Conservation (phyloP, 2,888 invertebrate genomes). For the Aphidoletes aphidimyza region DNA sequence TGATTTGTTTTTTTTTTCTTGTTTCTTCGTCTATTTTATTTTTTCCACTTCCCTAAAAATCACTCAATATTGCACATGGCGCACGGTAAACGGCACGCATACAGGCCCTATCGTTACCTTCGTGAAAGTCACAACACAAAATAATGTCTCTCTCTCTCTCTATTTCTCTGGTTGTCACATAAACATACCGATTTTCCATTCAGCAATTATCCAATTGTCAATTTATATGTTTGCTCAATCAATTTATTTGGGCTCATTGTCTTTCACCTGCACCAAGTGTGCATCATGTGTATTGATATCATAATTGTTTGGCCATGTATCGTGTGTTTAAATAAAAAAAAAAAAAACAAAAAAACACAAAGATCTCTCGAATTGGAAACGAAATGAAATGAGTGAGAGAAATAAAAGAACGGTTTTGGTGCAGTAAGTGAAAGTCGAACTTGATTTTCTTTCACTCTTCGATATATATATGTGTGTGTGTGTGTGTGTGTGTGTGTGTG, state of each 20-base stretch:
- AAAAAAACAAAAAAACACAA: too few relatives aligned
- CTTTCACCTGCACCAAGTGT: background rate
- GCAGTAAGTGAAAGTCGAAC: slow-evolving; percentile 15
- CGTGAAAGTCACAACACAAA: background rate
- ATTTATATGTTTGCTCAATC: background rate
- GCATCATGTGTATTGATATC: slow-evolving; percentile 36
- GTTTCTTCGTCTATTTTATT: background rate
- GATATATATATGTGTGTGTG: background rate
- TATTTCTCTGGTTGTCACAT: too few relatives aligned
- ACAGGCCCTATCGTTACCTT: too few relatives aligned
- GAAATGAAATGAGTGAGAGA: background rate
- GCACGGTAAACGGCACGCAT: too few relatives aligned
- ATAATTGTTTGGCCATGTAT: background rate
- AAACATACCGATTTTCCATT: background rate
- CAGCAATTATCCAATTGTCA: background rate
- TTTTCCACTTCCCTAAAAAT: too few relatives aligned
- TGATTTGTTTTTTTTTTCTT: background rate
- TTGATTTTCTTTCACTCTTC: slow-evolving; percentile 6
- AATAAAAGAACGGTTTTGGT: background rate
- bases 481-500: background rate
- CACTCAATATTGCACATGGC: too few relatives aligned
- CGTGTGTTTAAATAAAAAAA: background rate
- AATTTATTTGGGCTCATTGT: background rate
- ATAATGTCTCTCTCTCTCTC: background rate
- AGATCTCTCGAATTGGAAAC: too few relatives aligned